These are phyloP conservation scores for Cryptomyrus ogoouensis DNA, from an alignment of 2,113 vertebrate species.

Conservation along the genomic window DNA sequence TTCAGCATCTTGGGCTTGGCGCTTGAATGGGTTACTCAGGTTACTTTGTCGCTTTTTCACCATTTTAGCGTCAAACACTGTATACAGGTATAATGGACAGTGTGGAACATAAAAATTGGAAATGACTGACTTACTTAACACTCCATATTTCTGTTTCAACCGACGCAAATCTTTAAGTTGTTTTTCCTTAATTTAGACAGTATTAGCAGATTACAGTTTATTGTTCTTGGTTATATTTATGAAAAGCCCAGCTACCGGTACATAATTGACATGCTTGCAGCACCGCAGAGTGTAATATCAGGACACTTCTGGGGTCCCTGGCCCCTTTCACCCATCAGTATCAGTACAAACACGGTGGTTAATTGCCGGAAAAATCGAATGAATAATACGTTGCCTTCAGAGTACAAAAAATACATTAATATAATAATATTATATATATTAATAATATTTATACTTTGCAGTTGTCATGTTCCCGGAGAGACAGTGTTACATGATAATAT, in stretches of 20 bases:
- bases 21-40: background rate
- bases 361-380: background rate
- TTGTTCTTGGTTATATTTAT: background rate
- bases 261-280: background rate
- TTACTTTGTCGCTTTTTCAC: background rate
- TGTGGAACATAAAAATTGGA: background rate
- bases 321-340: background rate
- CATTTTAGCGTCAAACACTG: background rate
- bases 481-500: background rate
- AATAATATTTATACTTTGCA: background rate
- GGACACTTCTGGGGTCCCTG: background rate
- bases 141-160: background rate
- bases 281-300: background rate
- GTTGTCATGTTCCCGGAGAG: background rate
- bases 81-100: background rate
- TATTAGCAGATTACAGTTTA: background rate
- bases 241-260: background rate
- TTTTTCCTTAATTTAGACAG: background rate
- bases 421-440: too few species aligned
- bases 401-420: background rate
- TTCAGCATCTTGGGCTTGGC: background rate
- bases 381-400: background rate
- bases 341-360: background rate
- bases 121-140: background rate
- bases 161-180: background rate